These are phyloP conservation scores for Dorcus parallelipipedus DNA, from an alignment of 2,888 invertebrate genomes.

Conservation along the genomic window DNA sequence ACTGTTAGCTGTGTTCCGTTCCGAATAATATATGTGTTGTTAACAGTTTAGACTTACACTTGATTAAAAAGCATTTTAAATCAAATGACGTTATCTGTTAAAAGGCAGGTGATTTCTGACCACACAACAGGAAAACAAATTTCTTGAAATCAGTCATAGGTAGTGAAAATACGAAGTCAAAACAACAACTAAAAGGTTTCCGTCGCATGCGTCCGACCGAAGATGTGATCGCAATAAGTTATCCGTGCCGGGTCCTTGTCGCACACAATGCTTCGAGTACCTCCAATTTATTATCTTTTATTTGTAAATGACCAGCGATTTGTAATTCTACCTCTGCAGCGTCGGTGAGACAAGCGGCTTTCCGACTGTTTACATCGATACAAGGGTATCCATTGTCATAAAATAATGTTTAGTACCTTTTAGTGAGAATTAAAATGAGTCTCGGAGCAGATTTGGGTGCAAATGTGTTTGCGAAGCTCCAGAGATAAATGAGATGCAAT, in stretches of 20 bases:
- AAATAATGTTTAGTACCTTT: constrained; percentile 38
- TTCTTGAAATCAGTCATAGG: constrained; percentile 10
- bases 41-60: too few relatives aligned
- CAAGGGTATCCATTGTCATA: constrained; percentile 36
- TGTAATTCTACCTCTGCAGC: constrained; percentile 39
- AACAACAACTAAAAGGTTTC: constrained; percentile 16
- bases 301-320: constrained; percentile 45
- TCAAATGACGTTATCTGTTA: background rate
- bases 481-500: constrained; percentile 45
- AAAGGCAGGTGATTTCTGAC: constrained; percentile 2
- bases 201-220: constrained; percentile 25
- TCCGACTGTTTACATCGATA: constrained; percentile 35
- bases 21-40: too few relatives aligned
- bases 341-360: constrained; percentile 29
- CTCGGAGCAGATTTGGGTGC: constrained; percentile 32
- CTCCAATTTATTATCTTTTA: constrained; percentile 49
- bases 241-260: constrained; percentile 27
- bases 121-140: constrained; percentile 11
- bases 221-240: constrained; percentile 38
- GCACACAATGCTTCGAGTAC: constrained; percentile 33
- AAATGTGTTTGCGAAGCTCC: constrained; percentile 33
- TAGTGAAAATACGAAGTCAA: constrained; percentile 11
- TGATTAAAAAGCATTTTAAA: too few relatives aligned
- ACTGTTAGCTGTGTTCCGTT: too few relatives aligned
- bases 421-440: constrained; percentile 42